phyloP scores from a whole-genome alignment of 2,113 vertebrate species.

The Rutilus rutilus region DNA sequence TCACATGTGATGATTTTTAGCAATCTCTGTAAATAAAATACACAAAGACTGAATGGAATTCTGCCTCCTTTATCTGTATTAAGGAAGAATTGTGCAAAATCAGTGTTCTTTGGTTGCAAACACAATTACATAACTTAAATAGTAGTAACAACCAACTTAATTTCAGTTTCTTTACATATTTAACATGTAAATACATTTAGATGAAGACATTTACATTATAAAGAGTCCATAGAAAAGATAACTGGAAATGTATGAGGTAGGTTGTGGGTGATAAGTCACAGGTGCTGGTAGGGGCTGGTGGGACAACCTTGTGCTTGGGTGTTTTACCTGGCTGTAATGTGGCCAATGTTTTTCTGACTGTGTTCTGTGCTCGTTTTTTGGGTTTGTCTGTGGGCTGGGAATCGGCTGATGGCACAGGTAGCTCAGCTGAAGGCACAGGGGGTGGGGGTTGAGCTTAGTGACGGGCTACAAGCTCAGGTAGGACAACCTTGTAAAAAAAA shows the following conservation, averaged over 20 bases:
- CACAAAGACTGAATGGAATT: too few species aligned
- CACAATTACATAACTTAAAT: background rate
- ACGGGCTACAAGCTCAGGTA: constrained; percentile 21
- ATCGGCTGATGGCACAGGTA: constrained; percentile 23
- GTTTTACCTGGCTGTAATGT: background rate
- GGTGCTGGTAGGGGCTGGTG: too few species aligned
- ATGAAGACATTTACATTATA: background rate
- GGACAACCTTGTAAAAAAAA: constrained; percentile 13
- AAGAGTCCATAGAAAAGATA: too few species aligned
- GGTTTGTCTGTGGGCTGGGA: constrained; percentile 21
- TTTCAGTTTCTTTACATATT: too few species aligned
- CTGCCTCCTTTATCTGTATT: too few species aligned
- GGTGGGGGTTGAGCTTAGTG: constrained; percentile 22
- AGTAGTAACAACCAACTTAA: background rate
- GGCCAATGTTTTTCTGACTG: constrained; percentile 26
- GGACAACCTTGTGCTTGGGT: too few species aligned
- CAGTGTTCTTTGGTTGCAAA: too few species aligned
- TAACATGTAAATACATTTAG: background rate
- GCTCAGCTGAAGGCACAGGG: background rate
- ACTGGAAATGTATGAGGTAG: background rate
- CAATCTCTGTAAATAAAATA: too few species aligned
- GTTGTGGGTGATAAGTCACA: background rate
- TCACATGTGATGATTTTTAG: too few species aligned
- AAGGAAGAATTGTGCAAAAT: too few species aligned
- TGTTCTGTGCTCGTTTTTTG: constrained; percentile 3